phyloP scores from a whole-genome alignment of 2,113 vertebrate genomes.

The Oreochromis spilurus region DNA sequence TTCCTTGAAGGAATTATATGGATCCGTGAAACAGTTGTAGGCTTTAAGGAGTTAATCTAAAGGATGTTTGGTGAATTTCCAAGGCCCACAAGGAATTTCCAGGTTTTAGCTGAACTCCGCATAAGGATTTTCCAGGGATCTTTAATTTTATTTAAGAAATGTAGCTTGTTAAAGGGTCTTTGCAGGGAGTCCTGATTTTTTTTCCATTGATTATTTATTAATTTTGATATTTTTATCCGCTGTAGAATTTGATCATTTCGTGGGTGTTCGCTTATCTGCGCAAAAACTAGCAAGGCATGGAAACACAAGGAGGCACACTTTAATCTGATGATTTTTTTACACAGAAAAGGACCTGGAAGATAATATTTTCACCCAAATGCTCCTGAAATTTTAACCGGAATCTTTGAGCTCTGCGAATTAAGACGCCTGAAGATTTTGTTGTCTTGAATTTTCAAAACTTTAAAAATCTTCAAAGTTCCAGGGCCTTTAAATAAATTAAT shows the following conservation, averaged over 20 bases:
- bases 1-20: background rate
- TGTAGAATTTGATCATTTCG: background rate
- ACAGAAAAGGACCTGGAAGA: background rate
- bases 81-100: background rate
- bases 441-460: background rate
- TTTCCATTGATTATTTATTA: background rate
- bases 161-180: background rate
- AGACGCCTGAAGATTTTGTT: background rate
- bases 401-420: background rate
- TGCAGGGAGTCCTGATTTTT: background rate
- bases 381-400: background rate
- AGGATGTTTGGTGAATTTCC: background rate
- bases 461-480: background rate
- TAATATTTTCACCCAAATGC: no score
- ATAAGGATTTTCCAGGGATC: fast-evolving
- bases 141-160: background rate
- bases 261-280: fast-evolving
- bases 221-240: background rate
- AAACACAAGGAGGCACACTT: background rate
- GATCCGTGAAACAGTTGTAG: background rate
- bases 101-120: background rate
- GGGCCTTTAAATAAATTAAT: background rate
- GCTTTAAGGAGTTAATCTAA: background rate
- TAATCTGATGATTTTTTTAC: background rate
- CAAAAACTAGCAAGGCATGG: background rate